These are phyloP conservation scores for Tursiops truncatus DNA, from an alignment of 2,113 vertebrate genomes.

Conservation along the genomic window DNA sequence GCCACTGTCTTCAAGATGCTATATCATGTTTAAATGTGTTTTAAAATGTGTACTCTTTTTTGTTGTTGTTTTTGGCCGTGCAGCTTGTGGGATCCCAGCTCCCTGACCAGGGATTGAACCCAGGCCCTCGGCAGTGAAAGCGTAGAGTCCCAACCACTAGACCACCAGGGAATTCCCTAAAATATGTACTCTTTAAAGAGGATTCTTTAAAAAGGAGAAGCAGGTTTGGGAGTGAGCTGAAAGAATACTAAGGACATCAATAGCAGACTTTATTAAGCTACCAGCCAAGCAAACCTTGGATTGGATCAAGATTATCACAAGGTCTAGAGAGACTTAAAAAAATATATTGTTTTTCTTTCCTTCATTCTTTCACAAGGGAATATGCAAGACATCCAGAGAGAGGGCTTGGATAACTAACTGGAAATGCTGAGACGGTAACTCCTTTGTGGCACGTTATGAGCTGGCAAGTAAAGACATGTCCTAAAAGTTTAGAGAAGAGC, in stretches of 20 bases:
- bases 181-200: neutral
- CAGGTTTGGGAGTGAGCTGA: neutral
- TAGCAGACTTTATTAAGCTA: neutral
- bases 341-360: neutral
- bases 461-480: neutral
- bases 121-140: neutral
- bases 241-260: neutral
- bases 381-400: neutral
- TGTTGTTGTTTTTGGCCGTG: neutral
- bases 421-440: neutral
- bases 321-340: neutral
- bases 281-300: constrained; percentile 1
- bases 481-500: neutral
- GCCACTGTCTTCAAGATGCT: neutral
- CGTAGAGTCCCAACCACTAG: neutral
- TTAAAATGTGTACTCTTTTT: neutral
- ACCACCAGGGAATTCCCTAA: neutral
- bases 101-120: neutral
- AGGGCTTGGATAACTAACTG: neutral
- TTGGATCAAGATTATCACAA: neutral
- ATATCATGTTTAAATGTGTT: neutral
- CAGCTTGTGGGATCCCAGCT: neutral
- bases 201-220: constrained; percentile 21
- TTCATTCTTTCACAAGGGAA: constrained; percentile 35
- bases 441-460: neutral